These are phyloP conservation scores for Danaus plexippus DNA, from an alignment of 1,140 invertebrate genomes.

Conservation along the genomic window DNA sequence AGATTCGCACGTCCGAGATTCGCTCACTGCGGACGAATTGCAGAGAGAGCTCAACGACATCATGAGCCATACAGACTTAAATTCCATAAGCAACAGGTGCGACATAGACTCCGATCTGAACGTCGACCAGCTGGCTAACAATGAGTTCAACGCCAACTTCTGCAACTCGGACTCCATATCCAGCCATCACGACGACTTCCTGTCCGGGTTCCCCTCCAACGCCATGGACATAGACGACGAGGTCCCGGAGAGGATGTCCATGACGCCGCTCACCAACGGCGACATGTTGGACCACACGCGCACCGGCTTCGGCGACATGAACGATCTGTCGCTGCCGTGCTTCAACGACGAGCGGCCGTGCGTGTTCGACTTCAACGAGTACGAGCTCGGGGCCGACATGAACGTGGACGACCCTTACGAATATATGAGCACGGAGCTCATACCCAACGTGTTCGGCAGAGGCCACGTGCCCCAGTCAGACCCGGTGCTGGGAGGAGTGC, in stretches of 20 bases:
- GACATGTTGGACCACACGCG: conserved; percentile 58
- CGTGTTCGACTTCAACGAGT: conserved; percentile 62
- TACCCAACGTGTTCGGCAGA: conserved; percentile 58
- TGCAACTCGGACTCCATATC: conserved; percentile 34
- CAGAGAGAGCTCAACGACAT: conserved; percentile 59
- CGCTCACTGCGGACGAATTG: conserved; percentile 48
- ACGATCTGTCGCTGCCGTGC: conserved; percentile 52
- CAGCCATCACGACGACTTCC: conserved; percentile 50
- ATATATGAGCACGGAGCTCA: conserved; percentile 59
- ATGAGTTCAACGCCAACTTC: conserved; percentile 52
- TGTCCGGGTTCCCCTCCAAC: conserved; percentile 43
- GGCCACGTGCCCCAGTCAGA: conserved; percentile 61
- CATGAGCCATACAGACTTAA: conserved; percentile 47
- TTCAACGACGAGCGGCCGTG: conserved; percentile 50
- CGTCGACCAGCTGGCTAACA: conserved; percentile 42
- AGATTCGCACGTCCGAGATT: conserved; percentile 42
- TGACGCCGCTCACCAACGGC: conserved; percentile 56
- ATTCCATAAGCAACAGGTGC: conserved; percentile 31
- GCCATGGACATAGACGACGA: conserved; percentile 59
- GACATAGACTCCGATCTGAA: conserved; percentile 38
- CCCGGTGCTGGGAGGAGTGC: conserved; percentile 60
- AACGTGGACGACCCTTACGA: conserved; percentile 52
- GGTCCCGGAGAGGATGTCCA: conserved; percentile 48
- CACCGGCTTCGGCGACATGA: conserved; percentile 55
- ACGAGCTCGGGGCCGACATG: conserved; percentile 51